Evolutionary conservation across 2,888 invertebrate species (phyloP), one percentile per base, ranked within the genome.

Genomic region (Eremobia ochroleuca): DNA sequence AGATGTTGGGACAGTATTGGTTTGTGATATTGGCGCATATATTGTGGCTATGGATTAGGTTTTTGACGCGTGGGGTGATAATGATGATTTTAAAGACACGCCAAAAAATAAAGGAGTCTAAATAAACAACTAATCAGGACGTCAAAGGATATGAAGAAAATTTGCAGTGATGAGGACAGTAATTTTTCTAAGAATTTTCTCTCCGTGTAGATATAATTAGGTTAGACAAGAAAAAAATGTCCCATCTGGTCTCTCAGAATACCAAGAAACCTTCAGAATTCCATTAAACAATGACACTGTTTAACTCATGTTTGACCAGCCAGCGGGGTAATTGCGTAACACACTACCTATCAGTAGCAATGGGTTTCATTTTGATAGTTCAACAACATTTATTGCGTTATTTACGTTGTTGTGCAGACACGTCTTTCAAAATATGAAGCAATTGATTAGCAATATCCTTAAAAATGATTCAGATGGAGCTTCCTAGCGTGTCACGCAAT

Each of bases 1-100:
- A 72, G 55, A 79, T 83, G 76, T 87, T 87, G 69, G 67, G 58
- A 68, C 66, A 87, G 77, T 61, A 58, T 87, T 77, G 58, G 69
- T 73, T 49, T 59, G 18, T 28, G 71, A 65, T 86, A 64, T 84
- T 81, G 72, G 65, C 18, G 52, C 28, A 21, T n/a, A n/a, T n/a
- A 76, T 59, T 72, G 58, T 61, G 3, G 28, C 37, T 34, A 40
- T 55, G 9, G 5, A 25, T 34, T 68, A 61, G n/a, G 28, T 62
- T 58, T 37, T 49, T 49, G 25, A 28, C 0, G 13, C 18, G 25
- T n/a, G 6, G 1, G 15, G n/a, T n/a, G 5, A 21, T 5, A 3
- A n/a, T 9, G 3, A n/a, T 0, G 13, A 55, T 28, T 43, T 46
- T 9, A 25, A 18, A 8, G 8, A 49, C 21, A 46, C 5, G 5